Evolutionary conservation across 2,888 invertebrate genomes (phyloP).

Genomic region (Schizotus pectinicornis): DNA sequence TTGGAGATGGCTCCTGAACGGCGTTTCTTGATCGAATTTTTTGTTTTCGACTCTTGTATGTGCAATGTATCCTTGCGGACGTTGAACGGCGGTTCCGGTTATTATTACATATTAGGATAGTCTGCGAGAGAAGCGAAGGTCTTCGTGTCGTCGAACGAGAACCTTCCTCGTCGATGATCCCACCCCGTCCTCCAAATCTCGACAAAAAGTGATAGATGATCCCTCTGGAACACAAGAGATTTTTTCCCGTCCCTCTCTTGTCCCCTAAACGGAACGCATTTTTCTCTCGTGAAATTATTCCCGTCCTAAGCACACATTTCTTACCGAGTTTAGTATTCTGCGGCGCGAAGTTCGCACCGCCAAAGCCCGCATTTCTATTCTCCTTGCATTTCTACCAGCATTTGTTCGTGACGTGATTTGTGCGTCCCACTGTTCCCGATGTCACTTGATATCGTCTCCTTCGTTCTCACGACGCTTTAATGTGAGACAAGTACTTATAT

Average conservation of each 20-base stretch:
- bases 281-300: conserved; percentile 54
- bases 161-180: conserved; percentile 26
- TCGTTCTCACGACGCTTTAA: conserved; percentile 53
- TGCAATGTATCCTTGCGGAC: no score
- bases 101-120: background rate
- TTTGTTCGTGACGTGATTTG: conserved; percentile 60
- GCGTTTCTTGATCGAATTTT: no score
- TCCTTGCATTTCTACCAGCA: conserved; percentile 56
- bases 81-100: background rate
- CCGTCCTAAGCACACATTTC: conserved; percentile 57
- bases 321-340: conserved; percentile 55
- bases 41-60: no score
- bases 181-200: conserved; percentile 44
- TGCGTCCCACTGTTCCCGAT: conserved; percentile 53
- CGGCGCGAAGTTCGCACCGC: conserved; percentile 52
- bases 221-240: conserved; percentile 52
- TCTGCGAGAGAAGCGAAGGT: background rate
- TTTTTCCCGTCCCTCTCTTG: conserved; percentile 42
- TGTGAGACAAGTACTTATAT: conserved; percentile 55
- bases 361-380: conserved; percentile 57
- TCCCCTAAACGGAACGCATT: conserved; percentile 52
- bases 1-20: no score
- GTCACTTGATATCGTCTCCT: conserved; percentile 55
- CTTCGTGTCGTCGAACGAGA: no score
- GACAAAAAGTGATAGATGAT: conserved; percentile 56